Base-by-base conservation (phyloP, 2,113 vertebrate species). In the Epinephelus moara region DNA sequence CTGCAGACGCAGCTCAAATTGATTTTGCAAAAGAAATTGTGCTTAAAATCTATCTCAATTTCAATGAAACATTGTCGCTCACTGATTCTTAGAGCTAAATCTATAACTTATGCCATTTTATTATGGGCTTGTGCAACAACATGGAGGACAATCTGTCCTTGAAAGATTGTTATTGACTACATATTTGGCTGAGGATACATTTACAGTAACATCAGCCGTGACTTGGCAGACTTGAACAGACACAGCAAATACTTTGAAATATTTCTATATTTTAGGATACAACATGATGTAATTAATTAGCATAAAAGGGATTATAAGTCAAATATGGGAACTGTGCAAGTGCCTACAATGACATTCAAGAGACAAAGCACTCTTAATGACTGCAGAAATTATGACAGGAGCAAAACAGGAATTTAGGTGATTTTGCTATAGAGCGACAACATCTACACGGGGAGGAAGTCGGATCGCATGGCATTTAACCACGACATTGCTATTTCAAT, bases 21-120 rank as follows among this genome's bases (percentile, higher is more conserved):
- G 90, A 91, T 92, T 93, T 88, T 53, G 66, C 30, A 82, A 83
- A 59, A 87, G 82, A 86, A 86, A 68, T 49, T 67, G 53, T 74
- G 53, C 57, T 83, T 73, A 68, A 90, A 88, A 91, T 88, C 81
- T 30, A 84, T 88, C 82, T 83, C 76, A 55, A 85, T 91, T 79
- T 88, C 78, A 75, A 53, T 89, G 71, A 90, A 89, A 83, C 75
- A 81, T 69, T 56, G 82, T 61, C 68, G 30, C 42, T 49, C 42
- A 62, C 53, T 37, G 27, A 60, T 79, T 84, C 15, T 63, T 40
- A 72, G 59, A 64, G 30, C 55, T 74, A 86, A 83, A 85, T 89
- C 83, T 68, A 85, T 91, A 85, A 86, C 50, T 23, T 78, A 52
- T 71, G 73, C 40, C 45, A 81, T 82, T 81, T 73, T 83, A 82